phyloP scores from a whole-genome alignment of 1,140 invertebrate species.

The Listronotus oregonensis region DNA sequence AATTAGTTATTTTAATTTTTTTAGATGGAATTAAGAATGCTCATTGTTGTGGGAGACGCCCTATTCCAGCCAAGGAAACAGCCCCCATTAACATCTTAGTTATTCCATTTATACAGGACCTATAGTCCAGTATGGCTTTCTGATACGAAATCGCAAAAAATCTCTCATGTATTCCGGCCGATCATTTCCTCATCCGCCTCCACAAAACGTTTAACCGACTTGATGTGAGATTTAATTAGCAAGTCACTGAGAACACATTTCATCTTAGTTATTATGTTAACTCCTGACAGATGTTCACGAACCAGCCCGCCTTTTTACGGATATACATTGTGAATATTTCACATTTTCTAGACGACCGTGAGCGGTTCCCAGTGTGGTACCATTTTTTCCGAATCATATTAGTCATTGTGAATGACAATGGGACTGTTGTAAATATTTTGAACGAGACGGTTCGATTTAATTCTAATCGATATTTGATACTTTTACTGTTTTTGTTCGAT shows the following conservation, averaged over 20 bases:
- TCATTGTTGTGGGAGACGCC: no score
- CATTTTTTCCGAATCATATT: conserved; percentile 34
- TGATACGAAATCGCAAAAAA: no score
- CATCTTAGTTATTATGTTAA: conserved; percentile 51
- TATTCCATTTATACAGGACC: no score
- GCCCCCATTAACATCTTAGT: no score
- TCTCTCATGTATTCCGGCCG: background rate
- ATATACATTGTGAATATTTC: conserved; percentile 39
- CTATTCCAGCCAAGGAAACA: no score
- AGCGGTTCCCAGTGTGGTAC: conserved; percentile 30
- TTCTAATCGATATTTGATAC: conserved; percentile 28
- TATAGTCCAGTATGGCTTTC: no score
- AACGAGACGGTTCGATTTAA: conserved; percentile 17
- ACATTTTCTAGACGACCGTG: conserved; percentile 36
- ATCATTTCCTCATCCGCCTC: background rate
- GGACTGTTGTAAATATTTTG: conserved; percentile 37
- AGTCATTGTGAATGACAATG: conserved; percentile 31
- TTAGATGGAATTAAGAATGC: no score
- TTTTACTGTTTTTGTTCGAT: conserved; percentile 27
- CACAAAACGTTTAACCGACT: conserved; percentile 23
- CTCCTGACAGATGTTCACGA: conserved; percentile 50
- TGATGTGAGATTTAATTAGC: conserved; percentile 50
- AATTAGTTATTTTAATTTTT: no score
- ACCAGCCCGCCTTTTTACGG: conserved; percentile 44
- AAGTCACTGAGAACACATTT: conserved; percentile 48